Evolutionary conservation across 1,140 invertebrate genomes (phyloP).

Genomic region (Drosophila trapezifrons): DNA sequence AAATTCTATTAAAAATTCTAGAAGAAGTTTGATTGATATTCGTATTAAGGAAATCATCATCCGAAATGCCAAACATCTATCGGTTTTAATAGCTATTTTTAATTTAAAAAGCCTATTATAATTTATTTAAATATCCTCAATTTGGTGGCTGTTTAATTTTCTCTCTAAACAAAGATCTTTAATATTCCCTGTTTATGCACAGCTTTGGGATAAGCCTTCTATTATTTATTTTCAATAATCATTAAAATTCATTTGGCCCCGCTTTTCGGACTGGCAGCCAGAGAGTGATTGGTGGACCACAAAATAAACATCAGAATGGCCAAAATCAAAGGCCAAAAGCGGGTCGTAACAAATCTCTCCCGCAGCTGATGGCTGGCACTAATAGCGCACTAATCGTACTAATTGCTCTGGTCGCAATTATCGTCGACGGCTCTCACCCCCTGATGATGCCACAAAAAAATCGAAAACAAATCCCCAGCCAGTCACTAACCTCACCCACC

Average conservation of each 20-base stretch:
- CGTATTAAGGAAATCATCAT: not conserved
- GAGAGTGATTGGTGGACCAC: slow-evolving; percentile 31
- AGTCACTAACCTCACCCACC: slow-evolving; percentile 26
- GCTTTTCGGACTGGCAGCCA: slow-evolving; percentile 3
- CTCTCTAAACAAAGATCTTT: too few species aligned
- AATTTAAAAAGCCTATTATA: not conserved
- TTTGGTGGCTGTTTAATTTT: not conserved
- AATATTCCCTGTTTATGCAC: too few species aligned
- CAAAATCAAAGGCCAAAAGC: slow-evolving; percentile 58
- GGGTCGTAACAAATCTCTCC: slow-evolving; percentile 24
- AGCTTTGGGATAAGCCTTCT: not conserved
- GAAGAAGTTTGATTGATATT: not conserved
- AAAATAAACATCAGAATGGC: slow-evolving; percentile 63
- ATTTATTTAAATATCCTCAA: not conserved
- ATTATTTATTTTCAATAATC: slow-evolving; percentile 48
- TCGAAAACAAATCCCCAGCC: slow-evolving; percentile 53
- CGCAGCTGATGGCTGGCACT: slow-evolving; percentile 74
- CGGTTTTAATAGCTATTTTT: not conserved
- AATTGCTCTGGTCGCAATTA: slow-evolving; percentile 81
- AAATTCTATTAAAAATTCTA: not conserved
- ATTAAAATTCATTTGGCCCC: slow-evolving; percentile 38
- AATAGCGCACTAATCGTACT: slow-evolving; percentile 80
- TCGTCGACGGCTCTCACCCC: slow-evolving; percentile 51
- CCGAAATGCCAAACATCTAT: not conserved
- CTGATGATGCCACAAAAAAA: slow-evolving; percentile 35